Percentiles rank a stretch among this genome's conserved stretches.
phyloP scores from a whole-genome alignment of 2,888 invertebrate species.

The Tetheella fluctuosa region DNA sequence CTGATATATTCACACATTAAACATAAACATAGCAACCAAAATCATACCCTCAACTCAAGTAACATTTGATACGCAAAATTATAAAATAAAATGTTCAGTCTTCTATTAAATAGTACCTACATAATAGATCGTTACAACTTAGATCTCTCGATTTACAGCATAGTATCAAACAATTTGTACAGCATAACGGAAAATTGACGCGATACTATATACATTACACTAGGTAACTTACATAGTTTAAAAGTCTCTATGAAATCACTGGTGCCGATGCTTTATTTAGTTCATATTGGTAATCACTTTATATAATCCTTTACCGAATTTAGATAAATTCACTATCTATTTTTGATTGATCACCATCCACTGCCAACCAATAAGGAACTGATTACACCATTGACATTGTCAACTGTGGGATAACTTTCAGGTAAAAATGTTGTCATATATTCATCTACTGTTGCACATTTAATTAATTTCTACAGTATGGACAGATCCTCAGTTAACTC shows the following conservation, averaged over 20 bases:
- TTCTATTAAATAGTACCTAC: conserved; percentile 75
- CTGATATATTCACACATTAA: conserved; percentile 39
- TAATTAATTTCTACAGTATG: too few relatives aligned
- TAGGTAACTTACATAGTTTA: neutral
- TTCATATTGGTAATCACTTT: neutral
- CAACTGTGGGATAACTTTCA: neutral
- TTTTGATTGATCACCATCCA: neutral
- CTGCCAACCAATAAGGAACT: neutral
- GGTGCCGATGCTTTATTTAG: neutral
- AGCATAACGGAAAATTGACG: conserved; percentile 57
- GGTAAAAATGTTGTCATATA: too few relatives aligned
- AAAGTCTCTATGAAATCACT: neutral
- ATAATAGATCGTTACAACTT: conserved; percentile 63
- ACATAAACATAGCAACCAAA: conserved; percentile 44
- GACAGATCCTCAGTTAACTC: too few relatives aligned
- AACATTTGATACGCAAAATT: conserved; percentile 36
- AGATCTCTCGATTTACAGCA: conserved; percentile 68
- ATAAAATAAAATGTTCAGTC: conserved; percentile 74
- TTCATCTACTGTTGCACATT: too few relatives aligned
- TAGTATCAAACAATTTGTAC: conserved; percentile 73
- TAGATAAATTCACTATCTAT: neutral
- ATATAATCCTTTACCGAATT: neutral
- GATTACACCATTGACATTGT: neutral
- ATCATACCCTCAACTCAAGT: conserved; percentile 42
- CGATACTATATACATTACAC: neutral